Evolutionary conservation across 2,113 vertebrate species (phyloP).

Genomic region (Dasyprocta punctata): DNA sequence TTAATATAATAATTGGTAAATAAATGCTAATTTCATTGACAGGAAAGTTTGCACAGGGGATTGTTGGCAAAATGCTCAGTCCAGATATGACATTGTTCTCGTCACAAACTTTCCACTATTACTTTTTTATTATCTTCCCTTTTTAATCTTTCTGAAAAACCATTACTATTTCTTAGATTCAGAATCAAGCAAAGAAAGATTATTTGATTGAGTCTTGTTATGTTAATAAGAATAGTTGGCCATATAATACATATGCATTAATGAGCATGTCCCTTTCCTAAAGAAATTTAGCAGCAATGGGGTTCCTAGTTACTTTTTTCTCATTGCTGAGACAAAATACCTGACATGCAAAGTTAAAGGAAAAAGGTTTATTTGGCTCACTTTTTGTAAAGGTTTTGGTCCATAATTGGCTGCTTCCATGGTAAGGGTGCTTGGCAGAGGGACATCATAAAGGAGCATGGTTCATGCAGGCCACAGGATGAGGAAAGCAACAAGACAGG

Average conservation of each 20-base stretch:
- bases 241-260: background rate
- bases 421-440: background rate
- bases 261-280: background rate
- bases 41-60: background rate
- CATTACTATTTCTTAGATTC: background rate
- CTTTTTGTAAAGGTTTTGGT: background rate
- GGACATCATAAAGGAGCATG: background rate
- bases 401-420: background rate
- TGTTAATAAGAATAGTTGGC: background rate
- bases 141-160: background rate
- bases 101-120: background rate
- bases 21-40: background rate
- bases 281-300: background rate
- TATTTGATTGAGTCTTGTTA: background rate
- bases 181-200: background rate
- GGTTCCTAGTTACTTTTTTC: background rate
- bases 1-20: background rate
- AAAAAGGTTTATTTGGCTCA: background rate
- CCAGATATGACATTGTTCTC: background rate
- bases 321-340: background rate
- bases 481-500: background rate
- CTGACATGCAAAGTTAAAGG: background rate
- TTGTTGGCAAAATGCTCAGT: background rate
- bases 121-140: background rate
- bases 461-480: background rate